phyloP scores from a whole-genome alignment of 2,797 vertebrate species.

The Momotus momota region DNA sequence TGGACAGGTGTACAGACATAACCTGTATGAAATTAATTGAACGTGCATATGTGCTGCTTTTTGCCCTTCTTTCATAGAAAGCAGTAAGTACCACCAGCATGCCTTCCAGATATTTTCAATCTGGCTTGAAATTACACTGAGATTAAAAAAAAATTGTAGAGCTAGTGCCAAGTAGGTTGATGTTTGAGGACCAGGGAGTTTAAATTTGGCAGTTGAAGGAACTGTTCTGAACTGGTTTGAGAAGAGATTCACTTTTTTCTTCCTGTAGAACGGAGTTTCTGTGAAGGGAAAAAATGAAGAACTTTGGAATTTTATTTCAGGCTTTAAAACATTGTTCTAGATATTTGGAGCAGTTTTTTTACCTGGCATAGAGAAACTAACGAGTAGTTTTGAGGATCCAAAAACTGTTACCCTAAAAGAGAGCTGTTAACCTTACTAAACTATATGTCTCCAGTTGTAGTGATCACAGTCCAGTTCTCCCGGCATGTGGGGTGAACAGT shows the following conservation, averaged over 20 bases:
- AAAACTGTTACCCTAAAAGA: neutral
- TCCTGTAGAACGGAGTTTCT: neutral
- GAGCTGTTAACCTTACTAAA: neutral
- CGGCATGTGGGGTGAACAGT: neutral
- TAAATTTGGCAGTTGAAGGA: neutral
- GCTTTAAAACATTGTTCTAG: neutral
- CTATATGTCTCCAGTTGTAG: neutral
- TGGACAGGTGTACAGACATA: neutral
- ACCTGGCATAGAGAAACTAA: neutral
- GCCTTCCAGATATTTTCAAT: neutral
- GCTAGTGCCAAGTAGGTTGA: neutral
- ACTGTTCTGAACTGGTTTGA: neutral
- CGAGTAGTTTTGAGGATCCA: neutral
- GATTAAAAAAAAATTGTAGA: neutral
- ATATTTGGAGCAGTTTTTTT: neutral
- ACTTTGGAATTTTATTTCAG: neutral
- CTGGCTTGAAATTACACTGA: neutral
- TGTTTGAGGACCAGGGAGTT: neutral
- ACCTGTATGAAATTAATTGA: neutral
- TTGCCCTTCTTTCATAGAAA: neutral
- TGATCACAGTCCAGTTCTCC: neutral
- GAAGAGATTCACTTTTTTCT: neutral
- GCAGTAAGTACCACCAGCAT: neutral
- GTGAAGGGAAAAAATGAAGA: accelerated
- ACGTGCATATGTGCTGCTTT: accelerated